Percentiles rank a stretch among this genome's conserved stretches.
phyloP scores from a whole-genome alignment of 2,888 invertebrate species.

The Drosophila neoperkinsi region DNA sequence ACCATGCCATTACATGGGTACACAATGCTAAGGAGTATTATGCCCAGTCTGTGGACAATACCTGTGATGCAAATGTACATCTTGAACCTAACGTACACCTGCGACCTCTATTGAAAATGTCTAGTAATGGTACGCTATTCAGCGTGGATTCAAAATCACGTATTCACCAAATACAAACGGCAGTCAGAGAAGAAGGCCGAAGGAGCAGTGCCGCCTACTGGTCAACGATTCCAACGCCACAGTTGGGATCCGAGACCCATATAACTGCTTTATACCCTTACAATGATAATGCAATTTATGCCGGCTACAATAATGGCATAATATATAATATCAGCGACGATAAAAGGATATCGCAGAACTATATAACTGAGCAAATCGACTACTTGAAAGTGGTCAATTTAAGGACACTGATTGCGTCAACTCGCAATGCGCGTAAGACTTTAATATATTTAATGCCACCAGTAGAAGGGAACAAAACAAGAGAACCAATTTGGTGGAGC shows the following conservation, averaged over 20 bases:
- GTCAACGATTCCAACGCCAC: conserved; percentile 67
- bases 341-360: conserved; percentile 21
- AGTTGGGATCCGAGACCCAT: conserved; percentile 34
- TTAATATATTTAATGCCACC: conserved; percentile 29
- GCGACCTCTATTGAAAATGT: conserved; percentile 52
- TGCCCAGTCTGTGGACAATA: conserved; percentile 1
- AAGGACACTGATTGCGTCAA: conserved; percentile 68
- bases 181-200: not conserved
- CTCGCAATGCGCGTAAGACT: conserved; percentile 40
- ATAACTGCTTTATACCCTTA: conserved; percentile 70
- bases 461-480: too few species aligned
- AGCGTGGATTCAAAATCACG: conserved; percentile 82
- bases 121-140: conserved; percentile 62
- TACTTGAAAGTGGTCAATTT: conserved; percentile 77
- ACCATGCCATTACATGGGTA: conserved; percentile 73
- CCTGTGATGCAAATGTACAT: conserved; percentile 13
- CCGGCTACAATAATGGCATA: conserved; percentile 79
- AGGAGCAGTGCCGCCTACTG: conserved; percentile 52
- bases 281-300: conserved; percentile 61
- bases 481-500: not conserved
- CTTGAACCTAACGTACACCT: conserved; percentile 81
- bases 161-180: conserved; percentile 76
- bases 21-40: conserved; percentile 58
- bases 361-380: conserved; percentile 55
- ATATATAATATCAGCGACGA: conserved; percentile 73